Conservation (phyloP, 2,888 invertebrate species). For the Syritta pipiens region DNA sequence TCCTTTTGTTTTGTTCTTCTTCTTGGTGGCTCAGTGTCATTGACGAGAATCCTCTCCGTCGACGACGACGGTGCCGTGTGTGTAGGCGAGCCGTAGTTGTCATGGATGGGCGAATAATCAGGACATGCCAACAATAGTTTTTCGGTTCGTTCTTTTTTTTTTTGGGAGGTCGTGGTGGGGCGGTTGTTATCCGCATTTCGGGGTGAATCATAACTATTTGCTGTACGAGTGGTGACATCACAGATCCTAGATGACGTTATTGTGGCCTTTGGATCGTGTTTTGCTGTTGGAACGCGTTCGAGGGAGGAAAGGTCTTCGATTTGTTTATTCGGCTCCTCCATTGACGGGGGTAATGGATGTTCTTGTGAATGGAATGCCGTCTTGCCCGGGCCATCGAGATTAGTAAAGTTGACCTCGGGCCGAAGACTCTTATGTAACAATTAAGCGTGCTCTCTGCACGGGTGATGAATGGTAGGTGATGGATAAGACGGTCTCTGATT, state of each 20-base stretch:
- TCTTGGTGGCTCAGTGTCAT: slow-evolving; percentile 21
- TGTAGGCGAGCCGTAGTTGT: slow-evolving; percentile 59
- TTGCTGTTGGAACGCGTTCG: neutral
- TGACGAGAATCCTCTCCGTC: slow-evolving; percentile 30
- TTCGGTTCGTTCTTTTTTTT: neutral
- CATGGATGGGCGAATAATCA: slow-evolving; percentile 46
- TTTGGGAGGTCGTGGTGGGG: neutral
- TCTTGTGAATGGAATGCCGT: slow-evolving; percentile 59
- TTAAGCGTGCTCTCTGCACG: neutral
- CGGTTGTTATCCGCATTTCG: slow-evolving; percentile 13
- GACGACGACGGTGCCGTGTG: neutral
- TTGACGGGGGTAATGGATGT: slow-evolving; percentile 63
- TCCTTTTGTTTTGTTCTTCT: slow-evolving; percentile 30
- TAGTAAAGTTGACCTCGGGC: slow-evolving; percentile 57
- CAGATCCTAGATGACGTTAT: slow-evolving; percentile 56
- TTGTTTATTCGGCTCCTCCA: slow-evolving; percentile 43
- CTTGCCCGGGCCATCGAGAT: slow-evolving; percentile 48
- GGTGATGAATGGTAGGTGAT: no score
- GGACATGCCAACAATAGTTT: slow-evolving; percentile 53
- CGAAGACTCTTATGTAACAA: slow-evolving; percentile 24
- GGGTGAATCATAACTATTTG: slow-evolving; percentile 56
- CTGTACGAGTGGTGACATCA: slow-evolving; percentile 53
- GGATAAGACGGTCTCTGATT: no score
- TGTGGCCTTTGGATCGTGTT: slow-evolving; percentile 56
- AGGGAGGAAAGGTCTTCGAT: neutral